These are phyloP conservation scores for Pan paniscus DNA, from an alignment of 2,113 vertebrate genomes.

Conservation along the genomic window DNA sequence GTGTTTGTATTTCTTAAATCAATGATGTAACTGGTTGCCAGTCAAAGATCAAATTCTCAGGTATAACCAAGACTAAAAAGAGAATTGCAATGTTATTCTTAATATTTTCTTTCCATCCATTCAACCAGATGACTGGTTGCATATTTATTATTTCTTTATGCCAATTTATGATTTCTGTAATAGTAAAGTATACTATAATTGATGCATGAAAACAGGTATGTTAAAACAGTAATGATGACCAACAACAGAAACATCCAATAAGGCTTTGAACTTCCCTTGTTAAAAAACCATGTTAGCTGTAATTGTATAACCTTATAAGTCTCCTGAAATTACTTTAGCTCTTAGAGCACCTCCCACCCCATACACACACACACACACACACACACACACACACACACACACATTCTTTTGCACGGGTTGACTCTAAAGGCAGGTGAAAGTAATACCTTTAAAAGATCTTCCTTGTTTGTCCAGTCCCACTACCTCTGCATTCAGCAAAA, in stretches of 20 bases:
- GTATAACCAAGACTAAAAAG: neutral
- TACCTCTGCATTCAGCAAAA: neutral
- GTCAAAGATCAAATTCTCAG: neutral
- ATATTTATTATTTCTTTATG: neutral
- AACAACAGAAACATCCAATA: neutral
- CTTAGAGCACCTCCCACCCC: neutral
- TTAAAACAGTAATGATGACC: neutral
- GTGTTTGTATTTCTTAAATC: neutral
- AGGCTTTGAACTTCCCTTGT: neutral
- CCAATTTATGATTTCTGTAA: neutral
- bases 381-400: neutral
- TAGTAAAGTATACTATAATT: neutral
- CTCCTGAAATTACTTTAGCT: neutral
- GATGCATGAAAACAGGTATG: neutral
- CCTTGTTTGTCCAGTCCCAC: neutral
- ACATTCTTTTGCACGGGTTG: neutral
- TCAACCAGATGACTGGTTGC: neutral
- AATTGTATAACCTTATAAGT: too few species aligned
- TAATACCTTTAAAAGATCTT: neutral
- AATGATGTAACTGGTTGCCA: neutral
- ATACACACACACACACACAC: neutral
- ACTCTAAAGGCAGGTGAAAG: neutral
- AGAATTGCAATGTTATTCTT: neutral
- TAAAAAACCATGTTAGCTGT: neutral
- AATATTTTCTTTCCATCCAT: neutral